These are phyloP conservation scores for Incurvaria masculella DNA, from an alignment of 2,888 invertebrate species.

Conservation along the genomic window DNA sequence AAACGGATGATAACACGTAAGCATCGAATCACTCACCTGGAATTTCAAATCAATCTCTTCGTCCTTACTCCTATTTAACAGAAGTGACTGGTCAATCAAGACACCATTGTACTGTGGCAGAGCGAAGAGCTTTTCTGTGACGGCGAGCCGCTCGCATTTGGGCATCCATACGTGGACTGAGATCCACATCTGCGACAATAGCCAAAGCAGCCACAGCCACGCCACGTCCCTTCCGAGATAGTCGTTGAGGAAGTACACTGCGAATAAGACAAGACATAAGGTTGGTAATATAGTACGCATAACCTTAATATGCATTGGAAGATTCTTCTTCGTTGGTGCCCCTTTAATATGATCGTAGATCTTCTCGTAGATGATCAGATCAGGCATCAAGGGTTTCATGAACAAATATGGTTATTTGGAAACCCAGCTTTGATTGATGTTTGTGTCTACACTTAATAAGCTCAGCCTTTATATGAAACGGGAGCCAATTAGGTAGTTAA, in stretches of 20 bases:
- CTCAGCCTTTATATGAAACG: no score
- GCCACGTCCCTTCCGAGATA: slow-evolving; percentile 61
- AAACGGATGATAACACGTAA: no score
- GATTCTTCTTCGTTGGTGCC: not conserved
- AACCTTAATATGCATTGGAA: not conserved
- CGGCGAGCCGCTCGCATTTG: slow-evolving; percentile 76
- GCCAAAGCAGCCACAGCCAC: slow-evolving; percentile 80
- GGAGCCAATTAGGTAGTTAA: no score
- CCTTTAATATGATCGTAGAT: not conserved
- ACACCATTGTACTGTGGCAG: slow-evolving; percentile 81
- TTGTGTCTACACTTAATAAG: no score
- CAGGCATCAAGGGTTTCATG: not conserved
- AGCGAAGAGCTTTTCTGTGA: slow-evolving; percentile 80
- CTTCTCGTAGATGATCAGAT: not conserved
- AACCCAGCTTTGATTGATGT: no score
- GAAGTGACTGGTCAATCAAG: slow-evolving; percentile 80
- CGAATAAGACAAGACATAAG: slow-evolving; percentile 11
- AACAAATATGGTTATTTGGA: no score
- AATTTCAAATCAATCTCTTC: slow-evolving; percentile 51
- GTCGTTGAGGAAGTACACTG: slow-evolving; percentile 46
- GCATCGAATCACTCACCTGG: slow-evolving; percentile 47
- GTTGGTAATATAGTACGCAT: not conserved
- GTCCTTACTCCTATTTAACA: slow-evolving; percentile 75
- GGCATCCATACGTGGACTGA: slow-evolving; percentile 85
- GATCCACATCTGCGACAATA: slow-evolving; percentile 83